Evolutionary conservation across 2,888 invertebrate species (phyloP).

Genomic region (Encarsia formosa): DNA sequence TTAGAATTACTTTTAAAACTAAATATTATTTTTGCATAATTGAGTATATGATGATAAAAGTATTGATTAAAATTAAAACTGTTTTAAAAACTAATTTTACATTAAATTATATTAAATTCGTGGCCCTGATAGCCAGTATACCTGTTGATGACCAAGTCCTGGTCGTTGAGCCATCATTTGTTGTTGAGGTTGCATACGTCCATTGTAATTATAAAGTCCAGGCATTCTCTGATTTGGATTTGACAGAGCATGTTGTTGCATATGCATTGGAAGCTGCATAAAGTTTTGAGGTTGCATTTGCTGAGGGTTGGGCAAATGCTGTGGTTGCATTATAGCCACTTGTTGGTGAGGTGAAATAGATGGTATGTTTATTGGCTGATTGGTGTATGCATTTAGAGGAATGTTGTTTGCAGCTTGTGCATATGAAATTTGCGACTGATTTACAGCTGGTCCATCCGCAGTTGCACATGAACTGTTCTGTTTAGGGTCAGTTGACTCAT

Average conservation of each 20-base stretch:
- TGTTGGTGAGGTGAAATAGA: slow-evolving; percentile 21
- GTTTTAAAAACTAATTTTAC: no score
- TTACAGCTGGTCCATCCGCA: slow-evolving; percentile 1
- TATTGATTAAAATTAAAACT: no score
- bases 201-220: slow-evolving; percentile 41
- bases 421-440: slow-evolving; percentile 2
- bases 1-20: no score
- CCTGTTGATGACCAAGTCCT: slow-evolving; percentile 44
- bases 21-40: no score
- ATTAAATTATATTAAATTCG: no score
- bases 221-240: slow-evolving; percentile 37
- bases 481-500: slow-evolving; percentile 22
- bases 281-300: slow-evolving; percentile 47
- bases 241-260: slow-evolving; percentile 45
- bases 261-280: slow-evolving; percentile 49
- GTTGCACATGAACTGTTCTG: slow-evolving; percentile 11
- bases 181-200: slow-evolving; percentile 36
- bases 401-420: slow-evolving; percentile 11
- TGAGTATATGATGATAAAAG: no score
- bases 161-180: slow-evolving; percentile 44
- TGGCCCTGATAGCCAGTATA: slow-evolving; percentile 25
- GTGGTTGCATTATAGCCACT: slow-evolving; percentile 7
- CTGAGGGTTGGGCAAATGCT: not conserved
- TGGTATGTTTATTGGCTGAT: slow-evolving; percentile 19
- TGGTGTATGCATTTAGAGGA: slow-evolving; percentile 11